Evolutionary conservation across 2,113 vertebrate genomes (phyloP).

Genomic region (Tiliqua scincoides): DNA sequence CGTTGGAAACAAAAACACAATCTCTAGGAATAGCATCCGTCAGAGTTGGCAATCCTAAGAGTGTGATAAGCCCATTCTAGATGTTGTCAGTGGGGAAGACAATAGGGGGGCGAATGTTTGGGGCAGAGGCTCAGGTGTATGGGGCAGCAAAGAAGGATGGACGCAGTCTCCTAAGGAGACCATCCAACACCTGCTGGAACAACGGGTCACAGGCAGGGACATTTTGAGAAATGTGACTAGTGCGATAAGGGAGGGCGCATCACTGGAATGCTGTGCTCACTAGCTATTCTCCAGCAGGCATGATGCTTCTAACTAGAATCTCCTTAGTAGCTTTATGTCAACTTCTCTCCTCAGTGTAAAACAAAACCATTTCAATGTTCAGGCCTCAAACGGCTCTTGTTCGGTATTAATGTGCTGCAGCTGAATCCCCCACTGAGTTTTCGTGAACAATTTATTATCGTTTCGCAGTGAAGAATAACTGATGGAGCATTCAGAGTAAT

Average conservation of each 20-base stretch:
- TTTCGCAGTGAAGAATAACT: conserved; percentile 9
- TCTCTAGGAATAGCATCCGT: neutral
- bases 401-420: neutral
- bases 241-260: too few species aligned
- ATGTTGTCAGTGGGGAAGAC: neutral
- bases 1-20: neutral
- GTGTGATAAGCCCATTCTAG: neutral
- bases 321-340: neutral
- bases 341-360: neutral
- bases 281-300: neutral
- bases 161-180: neutral
- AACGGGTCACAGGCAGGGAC: neutral
- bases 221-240: neutral
- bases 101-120: neutral
- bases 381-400: neutral
- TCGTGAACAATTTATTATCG: conserved; percentile 1
- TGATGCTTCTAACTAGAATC: neutral
- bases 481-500: conserved; percentile 8
- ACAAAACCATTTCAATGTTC: neutral
- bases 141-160: neutral
- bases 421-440: neutral
- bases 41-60: too few species aligned
- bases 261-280: neutral
- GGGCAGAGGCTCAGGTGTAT: neutral
- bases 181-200: neutral